Evolutionary conservation across 2,797 vertebrate species (phyloP).

Genomic region (Enteromius fasciolatus): DNA sequence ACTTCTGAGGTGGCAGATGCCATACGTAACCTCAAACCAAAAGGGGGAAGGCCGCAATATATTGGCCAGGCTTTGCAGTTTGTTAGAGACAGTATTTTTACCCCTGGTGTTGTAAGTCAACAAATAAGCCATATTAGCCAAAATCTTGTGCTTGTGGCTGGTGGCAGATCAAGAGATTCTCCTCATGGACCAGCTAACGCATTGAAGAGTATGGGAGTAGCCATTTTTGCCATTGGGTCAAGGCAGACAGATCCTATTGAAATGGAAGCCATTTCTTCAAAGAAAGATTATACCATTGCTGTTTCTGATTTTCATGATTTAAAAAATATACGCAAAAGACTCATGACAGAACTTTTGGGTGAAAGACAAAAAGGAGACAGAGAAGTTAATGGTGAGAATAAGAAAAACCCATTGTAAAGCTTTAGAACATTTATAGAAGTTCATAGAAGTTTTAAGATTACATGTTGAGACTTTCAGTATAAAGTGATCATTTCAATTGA

Average conservation of each 20-base stretch:
- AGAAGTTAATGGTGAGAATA: conserved; percentile 65
- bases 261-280: conserved; percentile 70
- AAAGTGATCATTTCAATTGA: neutral
- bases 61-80: conserved; percentile 75
- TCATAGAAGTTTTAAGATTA: neutral
- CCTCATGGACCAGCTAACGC: conserved; percentile 69
- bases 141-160: conserved; percentile 73
- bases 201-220: conserved; percentile 71
- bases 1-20: conserved; percentile 67
- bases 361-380: conserved; percentile 53
- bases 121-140: conserved; percentile 66
- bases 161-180: conserved; percentile 76
- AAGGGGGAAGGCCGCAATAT: conserved; percentile 75
- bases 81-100: conserved; percentile 72
- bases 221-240: conserved; percentile 73
- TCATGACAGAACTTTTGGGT: conserved; percentile 62
- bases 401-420: neutral
- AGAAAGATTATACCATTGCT: conserved; percentile 63
- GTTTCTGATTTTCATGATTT: conserved; percentile 72
- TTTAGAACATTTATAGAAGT: neutral
- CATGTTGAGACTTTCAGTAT: neutral
- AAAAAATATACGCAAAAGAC: conserved; percentile 62
- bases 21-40: conserved; percentile 69
- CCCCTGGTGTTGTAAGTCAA: conserved; percentile 64
- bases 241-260: conserved; percentile 67